Base-by-base conservation (phyloP, 2,888 invertebrate genomes). In the Galerucella nymphaeae region DNA sequence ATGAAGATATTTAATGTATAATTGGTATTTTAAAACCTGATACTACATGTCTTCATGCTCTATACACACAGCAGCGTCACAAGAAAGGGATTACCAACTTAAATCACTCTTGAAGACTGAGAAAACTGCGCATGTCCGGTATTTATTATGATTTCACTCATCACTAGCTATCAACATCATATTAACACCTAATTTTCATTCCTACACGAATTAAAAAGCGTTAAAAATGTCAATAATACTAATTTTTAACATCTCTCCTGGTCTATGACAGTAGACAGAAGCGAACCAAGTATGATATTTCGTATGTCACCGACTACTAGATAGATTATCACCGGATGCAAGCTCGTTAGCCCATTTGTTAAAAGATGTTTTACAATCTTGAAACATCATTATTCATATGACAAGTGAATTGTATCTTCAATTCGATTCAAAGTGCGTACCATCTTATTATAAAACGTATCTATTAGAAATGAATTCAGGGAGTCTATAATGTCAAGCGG, bases 291-390 rank as follows among this genome's bases (percentile, higher is more conserved):
- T 63, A 70, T 69, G 69, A 69, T 57, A 64, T 64, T 70, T 70
- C 18, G 70, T 70, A 70, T 70, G 70, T 70, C 72, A 72, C 69
- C 72, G 64, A 69, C 69, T 68, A 65, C 59, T 64, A 69, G 69
- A 69, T 69, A 69, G 68, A 69, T 69, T 69, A 65, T 65, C 72
- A 53, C 72, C 72, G 72, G 72, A 72, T 72, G 72, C 65, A 65
- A 61, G 65, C 72, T 72, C 65, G 72, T 72, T 72, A 68, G 69
- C 72, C 69, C 65, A 72, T 72, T 72, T 72, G 69, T 72, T 69
- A 70, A 70, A 45, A 70, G 70, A 70, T 70, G 70, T 70, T 70
- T 64, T 70, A 70, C 70, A 53, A 20, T 63, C 57, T 70, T 41
- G 55, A 63, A n/a, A 42, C 63, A 63, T 70, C 70, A 70, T 70